phyloP scores from a whole-genome alignment of 23 tunicate species.

The Halocynthia aurantium region DNA sequence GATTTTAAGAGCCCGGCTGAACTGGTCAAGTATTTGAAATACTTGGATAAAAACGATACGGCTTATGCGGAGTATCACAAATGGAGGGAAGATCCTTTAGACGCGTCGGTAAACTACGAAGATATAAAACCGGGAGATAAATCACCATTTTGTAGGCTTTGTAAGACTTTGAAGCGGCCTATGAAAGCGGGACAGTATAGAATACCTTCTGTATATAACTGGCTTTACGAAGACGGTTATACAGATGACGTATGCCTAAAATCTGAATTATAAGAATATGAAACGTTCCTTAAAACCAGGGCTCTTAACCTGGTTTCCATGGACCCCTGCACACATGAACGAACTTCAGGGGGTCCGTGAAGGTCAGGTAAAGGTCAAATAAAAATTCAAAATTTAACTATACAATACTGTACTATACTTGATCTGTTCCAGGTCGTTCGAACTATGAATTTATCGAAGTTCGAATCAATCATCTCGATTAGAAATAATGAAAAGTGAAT shows the following conservation, averaged over 20 bases:
- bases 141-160: slow-evolving; percentile 14
- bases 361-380: no score
- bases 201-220: slow-evolving; percentile 14
- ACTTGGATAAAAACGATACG: slow-evolving; percentile 11
- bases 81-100: slow-evolving; percentile 6
- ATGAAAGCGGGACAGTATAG: background rate
- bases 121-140: slow-evolving; percentile 4
- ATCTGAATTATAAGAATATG: no score
- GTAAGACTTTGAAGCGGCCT: background rate
- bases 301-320: no score
- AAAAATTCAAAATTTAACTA: no score
- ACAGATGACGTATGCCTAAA: background rate
- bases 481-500: no score
- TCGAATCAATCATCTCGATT: no score
- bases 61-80: slow-evolving; percentile 14
- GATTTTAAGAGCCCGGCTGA: slow-evolving; percentile 5
- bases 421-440: no score
- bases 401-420: no score
- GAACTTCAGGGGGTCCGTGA: no score
- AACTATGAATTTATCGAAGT: no score
- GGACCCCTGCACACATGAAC: no score
- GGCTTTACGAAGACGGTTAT: background rate
- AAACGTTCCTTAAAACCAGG: no score
- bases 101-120: background rate
- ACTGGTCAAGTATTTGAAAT: slow-evolving; percentile 7